Evolutionary conservation across 2,797 vertebrate species (phyloP), one percentile per base, ranked within the genome.

Genomic region (Peromyscus eremicus): DNA sequence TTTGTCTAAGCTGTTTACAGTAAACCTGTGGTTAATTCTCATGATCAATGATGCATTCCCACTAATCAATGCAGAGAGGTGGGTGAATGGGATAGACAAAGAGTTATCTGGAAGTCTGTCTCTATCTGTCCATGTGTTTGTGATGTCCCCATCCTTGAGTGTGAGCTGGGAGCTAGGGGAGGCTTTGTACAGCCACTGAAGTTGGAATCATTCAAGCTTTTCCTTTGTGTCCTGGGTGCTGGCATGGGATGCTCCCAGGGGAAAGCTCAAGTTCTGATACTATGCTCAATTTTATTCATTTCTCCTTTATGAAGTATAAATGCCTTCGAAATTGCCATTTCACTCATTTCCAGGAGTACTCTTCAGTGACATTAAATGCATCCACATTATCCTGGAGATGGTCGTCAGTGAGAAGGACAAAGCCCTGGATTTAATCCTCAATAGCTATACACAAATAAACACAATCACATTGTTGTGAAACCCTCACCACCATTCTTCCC

Each of bases 21-120:
- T 34, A 93, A 89, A 80, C 68, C 55, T 83, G 46, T 57, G 29
- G 64, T 25, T 93, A 95, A 96, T 91, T 95, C 34, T 86, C 66
- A 32, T 49, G 21, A 37, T 64, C 60, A 21, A 73, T 66, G 49
- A 94, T 73, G 21, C 23, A 68, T 95, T 91, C 40, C 23, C 37
- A 79, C 37, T 37, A 91, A 82, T 25, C 62, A 89, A 62, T 52
- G 71, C 21, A 60, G 27, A 93, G 46, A 92, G 37, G 73, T 70
- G 23, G 19, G 8, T 43, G 81, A 81, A 66, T 77, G 32, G 85
- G 40, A 66, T 84, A 32, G 82, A 21, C 5, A 46, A 46, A 46
- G 4, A 32, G 43, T 49, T 46, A 32, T 21, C 52, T 76, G 37
- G 84, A 89, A 73, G 23, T 81, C 5, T n/a, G 11, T 37, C 23